Evolutionary conservation across 2,888 invertebrate species (phyloP), one percentile per base, ranked within the genome.

Genomic region (Cetonia aurata): DNA sequence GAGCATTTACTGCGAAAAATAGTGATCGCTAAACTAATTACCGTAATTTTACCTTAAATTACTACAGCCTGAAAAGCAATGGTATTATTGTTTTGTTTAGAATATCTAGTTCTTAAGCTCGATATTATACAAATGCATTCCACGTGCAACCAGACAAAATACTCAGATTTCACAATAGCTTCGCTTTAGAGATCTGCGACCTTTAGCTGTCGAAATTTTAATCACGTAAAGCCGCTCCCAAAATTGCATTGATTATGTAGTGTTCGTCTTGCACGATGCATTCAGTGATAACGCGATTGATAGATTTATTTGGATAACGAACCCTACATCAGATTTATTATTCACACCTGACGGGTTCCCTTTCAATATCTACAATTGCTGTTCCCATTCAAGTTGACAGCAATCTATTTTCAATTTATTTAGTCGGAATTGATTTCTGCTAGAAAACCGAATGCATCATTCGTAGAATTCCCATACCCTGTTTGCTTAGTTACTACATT

Each of bases 171-270:
- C 3, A 17, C 50, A 65, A 17, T 37, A 15, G 50, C 42, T 33
- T 19, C 19, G 46, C 50, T 13, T 42, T 2, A 19, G 50, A 57
- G 69, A 59, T 69, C 52, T 48, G 37, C 60, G 69, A 69, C 69
- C 69, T 60, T 37, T 31, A 13, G 48, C 60, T 15, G 19, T 69
- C 52, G 60, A 69, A 57, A 69, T 69, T 69, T 69, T 59, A 69
- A 19, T 59, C 69, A 69, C 69, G 69, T 41, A 52, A 60, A n/a
- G 52, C 33, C 69, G 17, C 69, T 52, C 60, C 69, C 52, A 52
- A 65, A 65, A 65, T 33, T 50, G 50, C 50, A 65, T 65, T 19
- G 62, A 65, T 65, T 65, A 41, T 65, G 33, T 65, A 50, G 17
- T 65, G 50, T 17, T 50, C 15, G 62, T 65, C 62, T 50, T 65